These are phyloP conservation scores for Hoplodrina blanda DNA, from an alignment of 2,888 invertebrate genomes.

Conservation along the genomic window DNA sequence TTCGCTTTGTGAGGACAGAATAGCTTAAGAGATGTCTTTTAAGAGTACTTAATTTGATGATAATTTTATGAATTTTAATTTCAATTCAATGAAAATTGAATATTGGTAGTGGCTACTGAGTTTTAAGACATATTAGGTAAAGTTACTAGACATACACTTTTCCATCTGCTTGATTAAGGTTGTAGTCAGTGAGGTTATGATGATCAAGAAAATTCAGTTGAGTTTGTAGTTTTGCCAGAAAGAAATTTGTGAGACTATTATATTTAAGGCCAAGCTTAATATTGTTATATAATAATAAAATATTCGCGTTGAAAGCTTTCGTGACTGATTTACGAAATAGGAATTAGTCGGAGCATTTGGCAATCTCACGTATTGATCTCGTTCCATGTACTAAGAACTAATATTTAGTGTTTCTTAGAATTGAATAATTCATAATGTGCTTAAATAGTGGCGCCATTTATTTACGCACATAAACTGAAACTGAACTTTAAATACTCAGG, in stretches of 20 bases:
- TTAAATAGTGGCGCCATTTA: constrained; percentile 23
- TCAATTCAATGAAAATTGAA: not conserved
- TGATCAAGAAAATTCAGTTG: too few relatives aligned
- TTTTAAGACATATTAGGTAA: not conserved
- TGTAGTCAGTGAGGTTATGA: not conserved
- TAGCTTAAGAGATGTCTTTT: constrained; percentile 4
- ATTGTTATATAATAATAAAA: too few relatives aligned
- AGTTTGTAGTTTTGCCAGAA: too few relatives aligned
- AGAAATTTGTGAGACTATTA: too few relatives aligned
- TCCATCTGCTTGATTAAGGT: not conserved
- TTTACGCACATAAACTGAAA: not conserved
- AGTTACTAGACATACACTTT: not conserved
- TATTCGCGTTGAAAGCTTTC: not conserved
- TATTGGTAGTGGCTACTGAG: not conserved
- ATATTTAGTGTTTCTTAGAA: constrained; percentile 21
- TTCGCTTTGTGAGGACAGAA: not conserved
- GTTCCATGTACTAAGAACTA: not conserved
- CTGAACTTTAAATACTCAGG: not conserved
- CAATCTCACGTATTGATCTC: constrained; percentile 1
- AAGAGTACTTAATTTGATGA: not conserved
- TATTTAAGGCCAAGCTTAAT: too few relatives aligned
- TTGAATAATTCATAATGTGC: not conserved
- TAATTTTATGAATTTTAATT: constrained; percentile 4
- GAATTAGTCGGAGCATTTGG: constrained; percentile 1
- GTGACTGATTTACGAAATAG: not conserved